phyloP scores from a whole-genome alignment of 2,113 vertebrate genomes.

The Neolamprologus variostigma region DNA sequence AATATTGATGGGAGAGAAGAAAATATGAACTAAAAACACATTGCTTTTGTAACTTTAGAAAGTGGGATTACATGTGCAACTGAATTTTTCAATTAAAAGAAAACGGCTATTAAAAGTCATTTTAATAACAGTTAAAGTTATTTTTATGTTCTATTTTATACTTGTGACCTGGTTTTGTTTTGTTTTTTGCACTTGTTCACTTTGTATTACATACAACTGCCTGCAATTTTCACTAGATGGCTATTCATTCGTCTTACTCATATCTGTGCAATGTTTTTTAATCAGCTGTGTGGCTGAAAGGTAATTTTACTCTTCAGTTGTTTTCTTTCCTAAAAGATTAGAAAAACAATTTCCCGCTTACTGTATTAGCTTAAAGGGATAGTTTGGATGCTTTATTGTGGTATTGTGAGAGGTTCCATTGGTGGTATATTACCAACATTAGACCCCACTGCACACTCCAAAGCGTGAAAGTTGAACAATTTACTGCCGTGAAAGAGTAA shows the following conservation, averaged over 20 bases:
- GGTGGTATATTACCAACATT: background rate
- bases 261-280: conserved; percentile 10
- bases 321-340: background rate
- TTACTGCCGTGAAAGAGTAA: background rate
- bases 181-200: background rate
- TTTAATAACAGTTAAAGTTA: background rate
- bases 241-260: background rate
- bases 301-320: conserved; percentile 3
- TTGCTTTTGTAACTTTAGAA: background rate
- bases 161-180: background rate
- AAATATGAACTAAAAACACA: background rate
- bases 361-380: background rate
- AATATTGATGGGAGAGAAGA: background rate
- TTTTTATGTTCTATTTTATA: background rate
- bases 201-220: background rate
- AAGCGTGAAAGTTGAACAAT: background rate
- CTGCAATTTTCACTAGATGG: background rate
- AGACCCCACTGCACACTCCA: background rate
- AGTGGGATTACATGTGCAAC: background rate
- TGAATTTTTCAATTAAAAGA: background rate
- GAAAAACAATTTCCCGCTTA: background rate
- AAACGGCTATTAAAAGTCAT: background rate
- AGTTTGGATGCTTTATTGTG: background rate
- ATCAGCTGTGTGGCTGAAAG: background rate
- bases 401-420: background rate